Base-by-base conservation (phyloP, 2,888 invertebrate genomes). In the Aethes cnicana region DNA sequence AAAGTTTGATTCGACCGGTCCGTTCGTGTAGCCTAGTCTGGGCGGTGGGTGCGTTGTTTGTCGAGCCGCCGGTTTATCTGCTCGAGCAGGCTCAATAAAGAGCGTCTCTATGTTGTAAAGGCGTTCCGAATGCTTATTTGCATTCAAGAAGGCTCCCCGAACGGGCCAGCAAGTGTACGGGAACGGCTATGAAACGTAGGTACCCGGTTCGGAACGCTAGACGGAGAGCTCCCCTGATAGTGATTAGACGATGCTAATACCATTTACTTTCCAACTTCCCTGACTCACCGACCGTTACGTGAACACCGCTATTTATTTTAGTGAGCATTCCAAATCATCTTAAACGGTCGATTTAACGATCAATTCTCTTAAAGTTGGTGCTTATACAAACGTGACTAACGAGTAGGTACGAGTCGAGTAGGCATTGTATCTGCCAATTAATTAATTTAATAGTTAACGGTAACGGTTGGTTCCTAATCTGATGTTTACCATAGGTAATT, bases 161-260 rank as follows among this genome's bases (percentile, higher is more conserved):
- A 77, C 76, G 79, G 79, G 78, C 77, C 74, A 81, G 82, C 75
- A 74, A 81, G 80, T 78, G 81, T 84, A 80, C 77, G 78, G 75
- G 75, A 81, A 78, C 81, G 77, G 70, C 66, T 73, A 62, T 59
- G 68, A 68, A 72, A 66, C 66, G 74, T 67, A 66, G 67, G 68
- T 72, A 69, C 68, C 64, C 70, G 66, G 73, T 70, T 75, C 69
- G 59, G 68, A 73, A 72, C 73, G 68, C 74, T 75, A 80, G 79
- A 81, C 74, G 65, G 68, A 87, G 68, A 68, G 84, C 84, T 87
- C 87, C 88, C 88, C 68, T 72, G 88, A 74, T 77, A 81, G 88
- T 85, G 85, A 89, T 89, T 88, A 88, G 81, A 81, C 84, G 80
- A 81, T 84, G 84, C 84, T 87, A 87, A 88, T 89, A 86, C 82